Evolutionary conservation across 2,888 invertebrate genomes (phyloP), one percentile per base, ranked within the genome.

Genomic region (Athalia cordata): DNA sequence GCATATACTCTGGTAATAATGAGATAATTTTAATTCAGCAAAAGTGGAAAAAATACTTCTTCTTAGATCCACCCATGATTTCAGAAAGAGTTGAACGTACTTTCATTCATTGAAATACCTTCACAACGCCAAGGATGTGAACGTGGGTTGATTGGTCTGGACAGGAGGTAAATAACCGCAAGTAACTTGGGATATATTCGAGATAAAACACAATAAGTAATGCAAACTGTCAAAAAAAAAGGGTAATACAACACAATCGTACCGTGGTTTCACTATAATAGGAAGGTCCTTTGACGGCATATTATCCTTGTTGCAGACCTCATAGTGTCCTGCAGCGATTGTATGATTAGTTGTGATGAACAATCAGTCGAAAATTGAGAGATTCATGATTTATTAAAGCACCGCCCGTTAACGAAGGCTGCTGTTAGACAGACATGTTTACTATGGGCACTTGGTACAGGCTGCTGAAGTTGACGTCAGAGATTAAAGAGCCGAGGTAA

Each of bases 361-460:
- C 43, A 43, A 75, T 75, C 62, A 75, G 50, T 75, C 29, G 5
- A 9, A 8, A 52, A 9, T 52, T 43, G 50, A 61, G 6, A 29
- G 8, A 62, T 62, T 75, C 75, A 75, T 75, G n/a, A 13, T 64
- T 62, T 50, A 75, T 6, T 64, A 3, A 50, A 75, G 50, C 62
- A 52, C 47, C 49, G 75, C 29, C 13, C 15, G 8, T 9, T 9
- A 43, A 64, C 75, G 75, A 62, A 62, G 11, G 9, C 29, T 29
- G 43, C 75, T 50, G 47, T 15, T 13, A 8, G 7, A 55, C 68
- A 75, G 75, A 75, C 57, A 72, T 72, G 72, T 75, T 61, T 75
- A 75, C 75, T 62, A 52, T 62, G 61, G 59, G 45, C 47, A 29
- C 68, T 15, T n/a, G 29, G n/a, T 15, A 50, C 49, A 62, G 8